Conservation (phyloP, 2,113 vertebrate genomes). For the Corythornis vintsioides region DNA sequence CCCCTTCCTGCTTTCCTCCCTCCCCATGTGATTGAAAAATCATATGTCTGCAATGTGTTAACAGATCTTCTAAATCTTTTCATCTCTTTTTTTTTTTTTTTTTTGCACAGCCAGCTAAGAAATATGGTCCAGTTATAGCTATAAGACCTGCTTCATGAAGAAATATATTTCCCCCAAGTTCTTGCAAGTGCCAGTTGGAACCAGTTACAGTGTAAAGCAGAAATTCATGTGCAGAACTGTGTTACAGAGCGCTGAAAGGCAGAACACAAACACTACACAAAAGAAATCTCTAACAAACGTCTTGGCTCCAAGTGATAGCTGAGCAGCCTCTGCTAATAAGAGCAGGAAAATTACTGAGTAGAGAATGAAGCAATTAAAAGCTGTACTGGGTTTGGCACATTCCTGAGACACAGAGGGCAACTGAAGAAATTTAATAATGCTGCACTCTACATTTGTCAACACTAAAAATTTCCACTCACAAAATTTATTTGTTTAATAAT, state of each 20-base stretch:
- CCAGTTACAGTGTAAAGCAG: background rate
- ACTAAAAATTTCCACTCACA: slow-evolving; percentile 14
- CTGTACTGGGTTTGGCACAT: slow-evolving; percentile 36
- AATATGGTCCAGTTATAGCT: background rate
- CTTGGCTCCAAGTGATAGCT: slow-evolving; percentile 36
- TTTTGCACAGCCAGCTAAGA: background rate
- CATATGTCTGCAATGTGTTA: background rate
- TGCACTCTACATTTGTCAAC: slow-evolving; percentile 13
- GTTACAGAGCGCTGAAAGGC: background rate
- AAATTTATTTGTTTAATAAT: slow-evolving; percentile 8
- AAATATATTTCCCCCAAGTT: background rate
- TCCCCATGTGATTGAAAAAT: background rate
- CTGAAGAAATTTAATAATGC: slow-evolving; percentile 36
- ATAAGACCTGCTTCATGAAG: background rate
- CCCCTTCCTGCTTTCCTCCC: background rate
- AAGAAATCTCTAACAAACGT: slow-evolving; percentile 23
- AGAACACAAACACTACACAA: slow-evolving; percentile 34
- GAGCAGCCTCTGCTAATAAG: slow-evolving; percentile 7
- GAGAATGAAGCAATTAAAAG: slow-evolving; percentile 63
- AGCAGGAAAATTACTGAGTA: slow-evolving; percentile 53
- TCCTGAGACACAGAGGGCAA: slow-evolving; percentile 45
- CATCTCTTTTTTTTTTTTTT: background rate
- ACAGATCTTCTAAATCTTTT: background rate
- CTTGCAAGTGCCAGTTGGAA: slow-evolving; percentile 2
- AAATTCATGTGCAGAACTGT: background rate